Conservation (phyloP, 92 coral and sea anemone genomes). For the Epizoanthus stellaris region DNA sequence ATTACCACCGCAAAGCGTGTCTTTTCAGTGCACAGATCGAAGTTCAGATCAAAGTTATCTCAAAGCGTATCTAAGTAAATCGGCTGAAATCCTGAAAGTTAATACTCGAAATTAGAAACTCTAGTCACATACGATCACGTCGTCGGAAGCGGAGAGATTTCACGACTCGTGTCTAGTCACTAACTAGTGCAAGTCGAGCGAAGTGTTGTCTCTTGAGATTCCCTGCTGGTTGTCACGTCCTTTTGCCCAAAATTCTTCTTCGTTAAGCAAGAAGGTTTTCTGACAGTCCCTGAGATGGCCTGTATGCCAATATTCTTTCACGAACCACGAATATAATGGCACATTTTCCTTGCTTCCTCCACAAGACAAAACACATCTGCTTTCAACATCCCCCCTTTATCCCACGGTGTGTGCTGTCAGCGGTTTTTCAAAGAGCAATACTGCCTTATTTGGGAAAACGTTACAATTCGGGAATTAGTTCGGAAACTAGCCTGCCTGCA, state of each 20-base stretch:
- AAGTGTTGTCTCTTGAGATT: not conserved
- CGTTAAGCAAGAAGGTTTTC: not conserved
- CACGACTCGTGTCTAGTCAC: slow-evolving; percentile 19
- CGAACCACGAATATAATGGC: not conserved
- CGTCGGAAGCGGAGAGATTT: not conserved
- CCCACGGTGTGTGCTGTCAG: not conserved
- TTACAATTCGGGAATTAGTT: not conserved
- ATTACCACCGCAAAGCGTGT: not conserved
- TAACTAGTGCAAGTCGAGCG: not conserved
- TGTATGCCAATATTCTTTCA: slow-evolving; percentile 14
- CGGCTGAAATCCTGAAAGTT: not conserved
- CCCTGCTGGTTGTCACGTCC: slow-evolving; percentile 7
- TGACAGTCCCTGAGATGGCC: not conserved
- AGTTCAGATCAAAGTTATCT: not conserved
- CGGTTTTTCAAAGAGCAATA: not conserved
- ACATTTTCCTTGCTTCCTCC: slow-evolving; percentile 21
- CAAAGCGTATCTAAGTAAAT: slow-evolving; percentile 1
- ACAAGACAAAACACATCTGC: not conserved
- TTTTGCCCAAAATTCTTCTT: not conserved
- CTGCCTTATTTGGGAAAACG: slow-evolving; percentile 31
- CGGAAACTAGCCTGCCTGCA: too few relatives aligned
- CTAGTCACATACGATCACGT: not conserved
- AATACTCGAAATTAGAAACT: not conserved
- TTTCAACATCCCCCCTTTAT: slow-evolving; percentile 12
- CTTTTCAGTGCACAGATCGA: slow-evolving; percentile 1